These are phyloP conservation scores for Gadus macrocephalus DNA, from an alignment of 2,113 vertebrate species.

Conservation along the genomic window DNA sequence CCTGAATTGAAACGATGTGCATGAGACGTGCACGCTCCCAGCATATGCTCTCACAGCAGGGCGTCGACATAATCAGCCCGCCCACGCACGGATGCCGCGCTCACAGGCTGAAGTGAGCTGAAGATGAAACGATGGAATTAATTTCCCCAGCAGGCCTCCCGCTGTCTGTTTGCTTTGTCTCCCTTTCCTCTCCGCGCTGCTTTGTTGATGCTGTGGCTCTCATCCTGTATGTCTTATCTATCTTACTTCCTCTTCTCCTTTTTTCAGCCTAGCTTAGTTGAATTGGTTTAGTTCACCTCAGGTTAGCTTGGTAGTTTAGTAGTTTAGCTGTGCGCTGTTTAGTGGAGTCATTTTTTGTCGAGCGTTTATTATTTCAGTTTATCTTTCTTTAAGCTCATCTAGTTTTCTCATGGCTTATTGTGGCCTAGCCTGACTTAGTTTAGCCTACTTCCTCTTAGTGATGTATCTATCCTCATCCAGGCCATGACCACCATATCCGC, in stretches of 20 bases:
- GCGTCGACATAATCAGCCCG: conserved; percentile 5
- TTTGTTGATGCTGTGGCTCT: background rate
- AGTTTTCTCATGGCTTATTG: no score
- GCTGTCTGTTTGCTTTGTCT: background rate
- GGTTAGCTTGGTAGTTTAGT: no score
- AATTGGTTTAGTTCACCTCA: no score
- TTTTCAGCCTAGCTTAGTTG: no score
- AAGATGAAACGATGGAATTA: conserved; percentile 22
- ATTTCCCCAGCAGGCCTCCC: background rate
- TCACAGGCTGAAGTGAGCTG: conserved; percentile 12
- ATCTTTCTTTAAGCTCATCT: no score
- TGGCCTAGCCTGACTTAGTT: no score
- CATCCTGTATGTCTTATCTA: background rate
- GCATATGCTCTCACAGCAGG: conserved; percentile 24
- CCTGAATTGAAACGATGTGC: background rate
- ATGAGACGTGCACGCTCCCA: background rate
- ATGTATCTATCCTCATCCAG: background rate
- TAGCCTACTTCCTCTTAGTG: no score
- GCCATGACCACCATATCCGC: background rate
- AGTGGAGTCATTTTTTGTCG: no score
- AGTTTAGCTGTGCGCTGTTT: no score
- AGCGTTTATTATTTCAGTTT: no score
- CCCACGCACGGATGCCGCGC: conserved; percentile 21
- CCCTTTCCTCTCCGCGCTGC: background rate
- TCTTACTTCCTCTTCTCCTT: background rate